A percentile compares a stretch with the other conserved stretches of the same genome.
phyloP scores from a whole-genome alignment of 1,140 invertebrate species.

The Monochamus saltuarius region DNA sequence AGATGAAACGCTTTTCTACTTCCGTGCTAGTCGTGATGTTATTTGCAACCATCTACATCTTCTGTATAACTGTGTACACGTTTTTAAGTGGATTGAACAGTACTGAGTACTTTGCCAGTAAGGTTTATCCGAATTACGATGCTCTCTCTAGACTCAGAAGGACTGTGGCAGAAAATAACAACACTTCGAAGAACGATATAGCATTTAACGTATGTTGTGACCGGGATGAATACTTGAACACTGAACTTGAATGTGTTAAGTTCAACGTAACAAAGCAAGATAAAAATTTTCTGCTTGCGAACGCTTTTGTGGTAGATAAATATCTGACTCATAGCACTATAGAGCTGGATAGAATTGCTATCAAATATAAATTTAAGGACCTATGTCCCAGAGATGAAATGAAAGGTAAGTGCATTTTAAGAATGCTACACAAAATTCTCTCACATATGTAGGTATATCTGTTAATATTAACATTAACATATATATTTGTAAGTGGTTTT shows the following conservation, averaged over 20 bases:
- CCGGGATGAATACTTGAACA: slow-evolving; percentile 1
- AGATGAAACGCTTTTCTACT: no score
- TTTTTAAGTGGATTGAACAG: no score
- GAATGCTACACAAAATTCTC: background rate
- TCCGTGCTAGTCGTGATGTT: no score
- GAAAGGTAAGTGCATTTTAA: slow-evolving; percentile 2
- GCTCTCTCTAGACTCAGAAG: background rate
- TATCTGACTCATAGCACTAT: background rate
- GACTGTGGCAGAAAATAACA: no score
- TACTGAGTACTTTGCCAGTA: no score
- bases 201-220: slow-evolving; percentile 5
- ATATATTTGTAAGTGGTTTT: no score
- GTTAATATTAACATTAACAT: no score
- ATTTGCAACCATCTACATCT: no score
- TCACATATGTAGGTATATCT: background rate
- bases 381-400: background rate
- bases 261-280: background rate
- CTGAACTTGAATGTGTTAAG: slow-evolving; percentile 1
- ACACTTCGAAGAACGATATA: background rate
- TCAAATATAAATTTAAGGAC: background rate
- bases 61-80: no score
- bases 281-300: background rate
- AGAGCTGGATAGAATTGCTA: background rate
- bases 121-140: no score
- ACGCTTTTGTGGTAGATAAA: background rate